Evolutionary conservation across 2,797 vertebrate species (phyloP), one percentile per base, ranked within the genome.

Genomic region (Accipiter fasciatus): DNA sequence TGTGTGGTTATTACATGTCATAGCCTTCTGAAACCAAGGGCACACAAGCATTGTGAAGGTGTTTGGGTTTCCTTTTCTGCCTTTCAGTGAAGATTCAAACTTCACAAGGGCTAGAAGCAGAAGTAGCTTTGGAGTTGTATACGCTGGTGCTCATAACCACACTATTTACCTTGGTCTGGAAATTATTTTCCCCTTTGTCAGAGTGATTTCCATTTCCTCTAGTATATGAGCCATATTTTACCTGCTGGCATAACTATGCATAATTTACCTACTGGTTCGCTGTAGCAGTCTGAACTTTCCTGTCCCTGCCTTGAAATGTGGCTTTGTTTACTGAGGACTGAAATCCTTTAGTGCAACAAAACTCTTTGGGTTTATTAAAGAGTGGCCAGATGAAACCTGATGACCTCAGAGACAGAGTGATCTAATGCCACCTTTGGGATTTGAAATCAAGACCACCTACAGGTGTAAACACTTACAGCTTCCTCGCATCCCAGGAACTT

Each of bases 1-100:
- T 1, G 0, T 20, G 18, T 31, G 37, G 13, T 8, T 59, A 3
- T 29, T n/a, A 29, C 0, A 46, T 21, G 6, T 18, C 25, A 31
- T 7, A 37, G 17, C 6, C 4, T 18, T 16, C 57, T 58, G 49
- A 75, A 87, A 35, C 19, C 66, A 19, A 73, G 6, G 19, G 14
- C 17, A 5, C 2, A 18, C 9, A 69, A 75, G 21, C 19, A 9
- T 31, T 42, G 13, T 20, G 39, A 50, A 61, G 20, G 8, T 18
- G 6, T 42, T 35, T 39, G 49, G 12, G 11, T 44, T 92, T 89
- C 49, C n/a, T 69, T 42, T 57, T 67, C 24, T 67, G 37, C 24
- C 52, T 54, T 59, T 71, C 2, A 5, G 3, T 3, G 3, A 46
- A 62, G 2, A 35, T 54, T 12, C 22, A 50, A 2, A 54, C 61